Percentiles rank a stretch among this genome's conserved stretches.
Conservation (phyloP, 1,140 invertebrate species). For the Yoshiicerus persimilis region DNA sequence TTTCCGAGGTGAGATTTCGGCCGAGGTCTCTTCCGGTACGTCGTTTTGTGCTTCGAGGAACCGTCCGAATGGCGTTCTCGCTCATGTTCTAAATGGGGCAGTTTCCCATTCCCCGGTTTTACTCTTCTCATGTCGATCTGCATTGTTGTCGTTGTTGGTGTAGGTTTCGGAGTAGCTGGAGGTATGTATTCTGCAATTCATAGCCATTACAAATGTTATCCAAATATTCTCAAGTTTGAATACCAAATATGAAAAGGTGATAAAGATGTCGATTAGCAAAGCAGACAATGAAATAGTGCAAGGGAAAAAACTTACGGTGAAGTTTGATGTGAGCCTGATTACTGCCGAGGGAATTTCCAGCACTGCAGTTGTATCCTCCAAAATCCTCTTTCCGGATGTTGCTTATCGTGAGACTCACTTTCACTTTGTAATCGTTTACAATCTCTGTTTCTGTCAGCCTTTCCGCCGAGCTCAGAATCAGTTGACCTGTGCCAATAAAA, state of each 20-base stretch:
- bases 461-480: constrained; percentile 51
- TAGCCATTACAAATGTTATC: background rate
- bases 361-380: constrained; percentile 58
- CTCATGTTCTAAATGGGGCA: background rate
- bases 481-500: constrained; percentile 47
- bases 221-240: no score
- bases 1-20: background rate
- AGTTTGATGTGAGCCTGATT: constrained; percentile 56
- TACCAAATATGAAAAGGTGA: no score
- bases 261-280: no score
- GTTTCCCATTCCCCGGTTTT: background rate
- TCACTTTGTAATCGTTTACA: constrained; percentile 52
- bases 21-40: background rate
- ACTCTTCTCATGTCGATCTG: background rate
- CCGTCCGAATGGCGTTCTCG: background rate
- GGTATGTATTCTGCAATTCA: background rate
- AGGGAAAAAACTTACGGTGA: constrained; percentile 54
- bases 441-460: constrained; percentile 48
- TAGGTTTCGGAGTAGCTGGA: background rate
- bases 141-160: background rate
- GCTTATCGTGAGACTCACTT: constrained; percentile 56
- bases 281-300: background rate
- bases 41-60: background rate
- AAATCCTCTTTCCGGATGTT: constrained; percentile 56
- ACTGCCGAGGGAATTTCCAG: constrained; percentile 57